phyloP scores from a whole-genome alignment of 2,888 invertebrate genomes.

The Coenonympha glycerion region DNA sequence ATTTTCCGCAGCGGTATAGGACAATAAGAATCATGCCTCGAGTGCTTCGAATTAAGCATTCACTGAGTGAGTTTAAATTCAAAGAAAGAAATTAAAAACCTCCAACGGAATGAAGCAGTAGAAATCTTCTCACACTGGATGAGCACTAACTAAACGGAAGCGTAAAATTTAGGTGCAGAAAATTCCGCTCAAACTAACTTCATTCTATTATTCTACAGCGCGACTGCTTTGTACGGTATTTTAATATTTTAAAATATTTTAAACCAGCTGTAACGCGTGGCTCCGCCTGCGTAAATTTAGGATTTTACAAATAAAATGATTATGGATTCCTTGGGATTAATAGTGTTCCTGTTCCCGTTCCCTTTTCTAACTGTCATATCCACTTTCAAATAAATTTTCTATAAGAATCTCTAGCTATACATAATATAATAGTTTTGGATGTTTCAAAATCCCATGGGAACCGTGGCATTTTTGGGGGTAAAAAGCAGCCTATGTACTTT shows the following conservation, averaged over 20 bases:
- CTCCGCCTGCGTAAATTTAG: too few relatives aligned
- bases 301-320: too few relatives aligned
- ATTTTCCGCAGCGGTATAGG: conserved; percentile 3
- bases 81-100: conserved; percentile 59
- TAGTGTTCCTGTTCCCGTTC: too few relatives aligned
- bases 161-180: conserved; percentile 32
- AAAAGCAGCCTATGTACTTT: too few relatives aligned
- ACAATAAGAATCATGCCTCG: conserved; percentile 17
- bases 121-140: conserved; percentile 39
- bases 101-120: conserved; percentile 45
- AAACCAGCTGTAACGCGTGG: too few relatives aligned
- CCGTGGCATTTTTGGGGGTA: too few relatives aligned
- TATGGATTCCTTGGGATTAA: too few relatives aligned
- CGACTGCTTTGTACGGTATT: conserved; percentile 15
- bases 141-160: conserved; percentile 35
- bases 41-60: conserved; percentile 39
- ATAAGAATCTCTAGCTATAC: too few relatives aligned
- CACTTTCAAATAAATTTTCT: too few relatives aligned
- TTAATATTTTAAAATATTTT: neutral
- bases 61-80: conserved; percentile 51
- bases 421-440: too few relatives aligned
- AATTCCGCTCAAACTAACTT: conserved; percentile 29
- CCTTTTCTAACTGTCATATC: too few relatives aligned
- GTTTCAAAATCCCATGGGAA: too few relatives aligned
- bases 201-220: conserved; percentile 30